These are phyloP conservation scores for Danio choprae DNA, from an alignment of 2,797 vertebrate genomes.

Conservation along the genomic window DNA sequence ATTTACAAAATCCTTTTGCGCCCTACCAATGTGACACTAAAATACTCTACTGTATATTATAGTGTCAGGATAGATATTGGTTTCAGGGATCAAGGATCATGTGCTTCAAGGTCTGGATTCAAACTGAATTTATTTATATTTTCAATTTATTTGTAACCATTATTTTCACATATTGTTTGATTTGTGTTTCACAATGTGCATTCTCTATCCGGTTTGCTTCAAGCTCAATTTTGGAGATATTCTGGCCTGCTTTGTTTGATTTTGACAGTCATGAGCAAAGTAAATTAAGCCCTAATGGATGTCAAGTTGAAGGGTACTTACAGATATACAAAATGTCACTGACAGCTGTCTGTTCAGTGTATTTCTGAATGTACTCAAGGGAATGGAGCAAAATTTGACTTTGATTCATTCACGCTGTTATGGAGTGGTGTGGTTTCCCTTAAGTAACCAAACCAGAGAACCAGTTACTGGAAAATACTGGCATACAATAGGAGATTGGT, in stretches of 20 bases:
- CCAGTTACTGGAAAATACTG: constrained; percentile 26
- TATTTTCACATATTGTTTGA: constrained; percentile 15
- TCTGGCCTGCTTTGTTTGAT: background rate
- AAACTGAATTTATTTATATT: background rate
- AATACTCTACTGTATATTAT: background rate
- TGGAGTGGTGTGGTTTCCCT: background rate
- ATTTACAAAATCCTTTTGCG: background rate
- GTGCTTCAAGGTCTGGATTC: background rate
- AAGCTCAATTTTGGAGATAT: background rate
- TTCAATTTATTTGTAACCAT: constrained; percentile 2
- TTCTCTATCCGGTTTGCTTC: background rate
- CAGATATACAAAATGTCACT: constrained; percentile 12
- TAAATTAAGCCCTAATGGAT: constrained; percentile 28
- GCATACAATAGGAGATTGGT: background rate
- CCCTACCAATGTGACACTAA: background rate
- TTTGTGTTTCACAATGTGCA: background rate
- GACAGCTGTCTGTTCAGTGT: constrained; percentile 42
- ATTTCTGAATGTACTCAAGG: constrained; percentile 32
- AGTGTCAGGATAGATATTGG: background rate
- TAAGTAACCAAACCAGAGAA: constrained; percentile 19
- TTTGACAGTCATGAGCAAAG: constrained; percentile 22
- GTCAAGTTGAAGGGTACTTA: constrained; percentile 20
- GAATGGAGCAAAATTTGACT: background rate
- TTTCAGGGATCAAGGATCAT: constrained; percentile 7
- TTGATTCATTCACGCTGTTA: constrained; percentile 9